Percentiles rank a stretch among this genome's conserved stretches.
These are phyloP conservation scores for Sturmia bella DNA, from an alignment of 2,888 invertebrate species.

Conservation along the genomic window DNA sequence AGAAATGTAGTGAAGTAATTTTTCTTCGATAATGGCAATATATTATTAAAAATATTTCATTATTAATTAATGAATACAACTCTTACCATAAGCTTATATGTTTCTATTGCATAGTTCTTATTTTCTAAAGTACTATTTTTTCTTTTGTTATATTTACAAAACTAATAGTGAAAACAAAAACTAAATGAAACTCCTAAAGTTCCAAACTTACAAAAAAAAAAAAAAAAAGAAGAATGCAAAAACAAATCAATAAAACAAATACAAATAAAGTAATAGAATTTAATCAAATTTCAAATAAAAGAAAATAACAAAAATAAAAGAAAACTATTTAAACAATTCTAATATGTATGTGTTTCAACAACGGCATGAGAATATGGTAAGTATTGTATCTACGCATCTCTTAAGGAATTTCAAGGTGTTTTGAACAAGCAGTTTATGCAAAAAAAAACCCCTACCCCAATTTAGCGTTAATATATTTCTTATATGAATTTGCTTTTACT, in stretches of 20 bases:
- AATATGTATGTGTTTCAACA: constrained; percentile 42
- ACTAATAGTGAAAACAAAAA: constrained; percentile 39
- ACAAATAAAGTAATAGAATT: constrained; percentile 70
- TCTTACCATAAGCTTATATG: constrained; percentile 5
- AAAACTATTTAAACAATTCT: constrained; percentile 58
- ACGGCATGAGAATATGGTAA: background rate
- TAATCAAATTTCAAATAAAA: constrained; percentile 70
- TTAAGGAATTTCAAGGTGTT: no score
- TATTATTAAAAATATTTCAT: constrained; percentile 53
- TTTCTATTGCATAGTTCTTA: constrained; percentile 12
- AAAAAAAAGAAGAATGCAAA: constrained; percentile 64
- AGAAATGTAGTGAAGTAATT: background rate
- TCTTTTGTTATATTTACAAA: constrained; percentile 48
- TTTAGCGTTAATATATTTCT: no score
- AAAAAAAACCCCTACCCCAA: no score
- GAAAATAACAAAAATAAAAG: constrained; percentile 61
- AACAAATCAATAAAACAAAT: constrained; percentile 44
- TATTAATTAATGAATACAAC: constrained; percentile 17
- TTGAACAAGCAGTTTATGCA: no score
- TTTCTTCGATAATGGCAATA: constrained; percentile 50
- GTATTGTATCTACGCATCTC: background rate
- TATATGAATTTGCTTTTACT: no score
- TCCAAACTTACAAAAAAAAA: constrained; percentile 67
- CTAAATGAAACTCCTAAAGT: constrained; percentile 74
- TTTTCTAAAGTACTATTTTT: constrained; percentile 15